Conservation (phyloP, 2,888 invertebrate species). For the Pheosia tremula region DNA sequence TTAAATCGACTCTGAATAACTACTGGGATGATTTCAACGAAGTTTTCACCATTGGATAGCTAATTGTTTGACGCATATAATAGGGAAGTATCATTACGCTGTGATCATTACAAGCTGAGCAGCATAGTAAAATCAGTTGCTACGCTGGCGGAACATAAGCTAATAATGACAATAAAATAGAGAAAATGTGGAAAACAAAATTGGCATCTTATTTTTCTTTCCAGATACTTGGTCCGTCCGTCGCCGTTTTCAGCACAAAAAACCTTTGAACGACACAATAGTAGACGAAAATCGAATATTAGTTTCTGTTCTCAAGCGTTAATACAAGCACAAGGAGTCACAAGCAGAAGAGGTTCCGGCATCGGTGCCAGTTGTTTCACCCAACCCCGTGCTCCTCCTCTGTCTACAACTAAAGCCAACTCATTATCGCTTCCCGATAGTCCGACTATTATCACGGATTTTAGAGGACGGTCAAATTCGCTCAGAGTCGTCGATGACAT, state of each 20-base stretch:
- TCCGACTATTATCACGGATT: slow-evolving; percentile 91
- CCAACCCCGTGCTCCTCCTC: slow-evolving; percentile 89
- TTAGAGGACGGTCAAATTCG: slow-evolving; percentile 93
- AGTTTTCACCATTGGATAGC: too few species aligned
- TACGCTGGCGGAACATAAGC: too few species aligned
- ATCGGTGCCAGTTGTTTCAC: slow-evolving; percentile 87
- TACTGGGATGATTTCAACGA: too few species aligned
- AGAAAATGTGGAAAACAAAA: too few species aligned
- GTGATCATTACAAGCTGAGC: too few species aligned
- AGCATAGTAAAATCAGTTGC: too few species aligned
- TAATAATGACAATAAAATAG: too few species aligned
- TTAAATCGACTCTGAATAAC: too few species aligned
- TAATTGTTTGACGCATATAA: too few species aligned
- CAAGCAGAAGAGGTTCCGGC: slow-evolving; percentile 89
- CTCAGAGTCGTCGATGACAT: slow-evolving; percentile 94
- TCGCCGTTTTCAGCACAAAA: slow-evolving; percentile 98
- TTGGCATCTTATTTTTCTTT: slow-evolving; percentile 36
- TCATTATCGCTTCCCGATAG: slow-evolving; percentile 95
- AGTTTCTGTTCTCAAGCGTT: slow-evolving; percentile 94
- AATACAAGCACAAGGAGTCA: slow-evolving; percentile 79
- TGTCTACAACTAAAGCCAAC: slow-evolving; percentile 93
- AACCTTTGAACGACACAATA: slow-evolving; percentile 96
- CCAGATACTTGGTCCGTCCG: slow-evolving; percentile 95
- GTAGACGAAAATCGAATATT: slow-evolving; percentile 94
- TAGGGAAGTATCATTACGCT: too few species aligned